Percentiles rank a stretch among this genome's conserved stretches.
phyloP scores from a whole-genome alignment of 1,140 invertebrate genomes.

The Zeugodacus cucurbitae region DNA sequence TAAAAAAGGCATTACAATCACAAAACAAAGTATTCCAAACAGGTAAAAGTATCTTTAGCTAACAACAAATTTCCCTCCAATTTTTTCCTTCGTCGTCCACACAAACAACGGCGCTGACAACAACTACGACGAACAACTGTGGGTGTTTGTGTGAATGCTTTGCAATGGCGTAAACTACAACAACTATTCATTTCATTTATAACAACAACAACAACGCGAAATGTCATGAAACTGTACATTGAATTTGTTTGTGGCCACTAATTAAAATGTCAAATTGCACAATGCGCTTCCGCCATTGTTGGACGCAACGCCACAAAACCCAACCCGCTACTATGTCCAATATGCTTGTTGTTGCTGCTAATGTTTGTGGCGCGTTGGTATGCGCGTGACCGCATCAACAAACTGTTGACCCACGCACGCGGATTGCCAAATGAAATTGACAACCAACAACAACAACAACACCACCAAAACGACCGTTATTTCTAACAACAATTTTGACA shows the following conservation, averaged over 20 bases:
- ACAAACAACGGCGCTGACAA: not conserved
- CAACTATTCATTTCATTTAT: not conserved
- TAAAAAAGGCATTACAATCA: not conserved
- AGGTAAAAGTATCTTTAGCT: constrained; percentile 33
- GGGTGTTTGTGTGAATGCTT: not conserved
- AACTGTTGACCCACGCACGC: not conserved
- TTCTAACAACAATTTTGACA: constrained; percentile 22
- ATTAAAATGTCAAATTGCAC: constrained; percentile 26
- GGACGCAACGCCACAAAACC: not conserved
- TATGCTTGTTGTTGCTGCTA: not conserved
- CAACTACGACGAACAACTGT: not conserved
- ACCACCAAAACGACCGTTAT: not conserved
- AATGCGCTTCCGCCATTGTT: not conserved
- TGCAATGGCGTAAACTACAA: not conserved
- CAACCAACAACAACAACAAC: not conserved
- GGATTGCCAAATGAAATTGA: constrained; percentile 32
- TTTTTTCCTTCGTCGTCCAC: not conserved
- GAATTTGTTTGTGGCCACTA: not conserved
- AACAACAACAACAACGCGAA: not conserved
- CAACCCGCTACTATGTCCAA: not conserved
- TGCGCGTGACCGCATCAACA: not conserved
- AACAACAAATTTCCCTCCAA: constrained; percentile 7
- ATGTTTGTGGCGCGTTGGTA: not conserved
- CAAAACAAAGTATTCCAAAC: constrained; percentile 13
- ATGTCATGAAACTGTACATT: not conserved